Evolutionary conservation across 2,113 vertebrate genomes (phyloP).

Genomic region (Nematolebias whitei): DNA sequence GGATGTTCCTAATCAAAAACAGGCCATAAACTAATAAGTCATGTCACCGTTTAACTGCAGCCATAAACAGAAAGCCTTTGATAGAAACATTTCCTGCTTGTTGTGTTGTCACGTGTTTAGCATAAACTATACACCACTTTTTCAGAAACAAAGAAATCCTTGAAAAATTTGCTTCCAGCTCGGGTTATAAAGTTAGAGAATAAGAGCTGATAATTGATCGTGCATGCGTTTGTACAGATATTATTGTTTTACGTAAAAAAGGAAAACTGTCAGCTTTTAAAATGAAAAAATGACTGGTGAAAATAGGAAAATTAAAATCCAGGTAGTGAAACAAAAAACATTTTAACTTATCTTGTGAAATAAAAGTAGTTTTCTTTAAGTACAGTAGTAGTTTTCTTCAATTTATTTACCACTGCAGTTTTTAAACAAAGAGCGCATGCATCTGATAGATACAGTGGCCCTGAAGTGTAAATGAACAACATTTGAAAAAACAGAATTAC

Average conservation of each 20-base stretch:
- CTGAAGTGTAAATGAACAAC: too few species aligned
- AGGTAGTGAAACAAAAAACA: not conserved
- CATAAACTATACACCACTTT: too few species aligned
- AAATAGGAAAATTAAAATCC: not conserved
- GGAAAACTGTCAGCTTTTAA: too few species aligned
- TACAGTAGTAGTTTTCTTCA: too few species aligned
- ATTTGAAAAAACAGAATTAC: too few species aligned
- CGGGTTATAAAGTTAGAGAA: too few species aligned
- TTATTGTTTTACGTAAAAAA: not conserved
- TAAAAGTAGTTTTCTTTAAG: too few species aligned
- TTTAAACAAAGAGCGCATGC: too few species aligned
- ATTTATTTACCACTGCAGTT: too few species aligned
- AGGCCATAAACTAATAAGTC: conserved; percentile 42
- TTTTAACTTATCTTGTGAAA: too few species aligned
- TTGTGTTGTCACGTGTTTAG: not conserved
- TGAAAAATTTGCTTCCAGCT: conserved; percentile 27
- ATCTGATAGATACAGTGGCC: too few species aligned
- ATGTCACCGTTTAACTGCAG: conserved; percentile 18
- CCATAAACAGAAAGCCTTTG: conserved; percentile 44
- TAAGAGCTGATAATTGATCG: conserved; percentile 63
- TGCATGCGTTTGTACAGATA: conserved; percentile 37
- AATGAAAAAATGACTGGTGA: not conserved
- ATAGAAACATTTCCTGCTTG: not conserved
- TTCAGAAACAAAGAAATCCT: too few species aligned
- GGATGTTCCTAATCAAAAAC: conserved; percentile 78